Evolutionary conservation across 2,113 vertebrate genomes (phyloP).

Genomic region (Danionella cerebrum): DNA sequence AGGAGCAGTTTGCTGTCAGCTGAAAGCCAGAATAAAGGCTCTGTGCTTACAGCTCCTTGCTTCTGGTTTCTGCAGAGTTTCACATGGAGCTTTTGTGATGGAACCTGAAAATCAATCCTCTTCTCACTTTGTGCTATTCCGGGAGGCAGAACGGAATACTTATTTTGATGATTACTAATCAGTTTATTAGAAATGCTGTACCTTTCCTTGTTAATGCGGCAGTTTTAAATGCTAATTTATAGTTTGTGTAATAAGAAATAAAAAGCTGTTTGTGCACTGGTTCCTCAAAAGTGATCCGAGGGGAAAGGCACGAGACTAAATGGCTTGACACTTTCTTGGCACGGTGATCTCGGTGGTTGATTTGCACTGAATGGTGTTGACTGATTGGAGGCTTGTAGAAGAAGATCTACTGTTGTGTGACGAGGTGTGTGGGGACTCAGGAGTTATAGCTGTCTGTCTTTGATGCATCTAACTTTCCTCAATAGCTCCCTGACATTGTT

Average conservation of each 20-base stretch:
- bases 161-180: not conserved
- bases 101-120: not conserved
- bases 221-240: too few relatives aligned
- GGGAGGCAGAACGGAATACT: not conserved
- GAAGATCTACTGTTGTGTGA: conserved; percentile 51
- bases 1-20: not conserved
- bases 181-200: not conserved
- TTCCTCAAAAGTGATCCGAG: not conserved
- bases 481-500: conserved; percentile 1
- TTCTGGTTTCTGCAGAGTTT: not conserved
- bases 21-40: not conserved
- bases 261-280: not conserved
- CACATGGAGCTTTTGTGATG: conserved; percentile 16
- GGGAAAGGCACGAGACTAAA: not conserved
- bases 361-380: conserved; percentile 48
- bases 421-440: conserved; percentile 40
- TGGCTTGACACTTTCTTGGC: conserved; percentile 49
- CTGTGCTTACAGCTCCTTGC: not conserved
- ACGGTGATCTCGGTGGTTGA: conserved; percentile 54
- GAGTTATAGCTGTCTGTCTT: conserved; percentile 46
- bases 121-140: not conserved
- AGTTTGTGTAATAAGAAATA: too few relatives aligned
- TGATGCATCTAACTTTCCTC: conserved; percentile 47
- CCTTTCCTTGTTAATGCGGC: too few relatives aligned
- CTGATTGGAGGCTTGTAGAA: conserved; percentile 41